These are phyloP conservation scores for Dipodomys merriami DNA, from an alignment of 2,113 vertebrate species.

Conservation along the genomic window DNA sequence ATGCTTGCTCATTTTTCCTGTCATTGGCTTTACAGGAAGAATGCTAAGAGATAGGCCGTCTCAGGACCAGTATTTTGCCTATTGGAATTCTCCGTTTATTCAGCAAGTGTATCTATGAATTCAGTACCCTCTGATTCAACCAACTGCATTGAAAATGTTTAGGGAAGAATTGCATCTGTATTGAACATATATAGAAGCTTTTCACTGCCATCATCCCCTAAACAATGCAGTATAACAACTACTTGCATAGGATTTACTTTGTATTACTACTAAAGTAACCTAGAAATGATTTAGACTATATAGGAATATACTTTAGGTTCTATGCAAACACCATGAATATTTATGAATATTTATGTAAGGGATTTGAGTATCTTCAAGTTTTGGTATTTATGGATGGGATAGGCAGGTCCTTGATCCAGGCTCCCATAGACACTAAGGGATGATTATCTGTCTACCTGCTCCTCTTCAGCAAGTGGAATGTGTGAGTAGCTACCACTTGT, in stretches of 20 bases:
- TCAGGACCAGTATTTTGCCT: neutral
- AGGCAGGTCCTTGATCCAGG: neutral
- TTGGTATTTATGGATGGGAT: neutral
- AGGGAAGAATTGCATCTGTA: neutral
- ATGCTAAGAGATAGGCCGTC: neutral
- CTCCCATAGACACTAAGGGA: neutral
- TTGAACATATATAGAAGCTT: no score
- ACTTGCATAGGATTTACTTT: neutral
- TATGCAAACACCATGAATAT: neutral
- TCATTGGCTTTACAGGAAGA: neutral
- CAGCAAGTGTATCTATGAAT: neutral
- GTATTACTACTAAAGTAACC: neutral
- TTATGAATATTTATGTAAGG: neutral
- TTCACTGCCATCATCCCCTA: neutral
- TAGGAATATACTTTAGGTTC: neutral
- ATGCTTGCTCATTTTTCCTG: conserved; percentile 1
- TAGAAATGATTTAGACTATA: neutral
- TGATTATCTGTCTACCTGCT: neutral
- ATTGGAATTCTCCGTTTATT: rapidly evolving
- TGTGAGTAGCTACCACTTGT: neutral
- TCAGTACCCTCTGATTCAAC: neutral
- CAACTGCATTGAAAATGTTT: neutral
- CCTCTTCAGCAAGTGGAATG: neutral
- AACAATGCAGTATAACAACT: neutral
- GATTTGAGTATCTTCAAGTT: neutral